Evolutionary conservation across 2,888 invertebrate species (phyloP).

Genomic region (Macrosiphum euphorbiae): DNA sequence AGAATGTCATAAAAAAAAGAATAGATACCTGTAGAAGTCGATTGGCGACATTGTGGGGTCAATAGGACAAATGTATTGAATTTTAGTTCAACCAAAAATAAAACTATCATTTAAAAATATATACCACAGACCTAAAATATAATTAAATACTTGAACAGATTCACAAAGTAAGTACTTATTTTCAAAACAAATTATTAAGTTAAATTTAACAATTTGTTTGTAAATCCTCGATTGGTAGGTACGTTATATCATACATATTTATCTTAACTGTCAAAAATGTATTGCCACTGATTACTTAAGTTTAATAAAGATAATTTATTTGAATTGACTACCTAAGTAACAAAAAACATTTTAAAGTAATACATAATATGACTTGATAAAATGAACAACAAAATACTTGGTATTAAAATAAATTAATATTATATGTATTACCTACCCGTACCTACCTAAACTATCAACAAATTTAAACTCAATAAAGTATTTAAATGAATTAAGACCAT

Average conservation of each 20-base stretch:
- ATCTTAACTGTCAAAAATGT: not conserved
- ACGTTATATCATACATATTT: not conserved
- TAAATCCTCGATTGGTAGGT: not conserved
- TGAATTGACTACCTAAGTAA: not conserved
- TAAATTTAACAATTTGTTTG: not conserved
- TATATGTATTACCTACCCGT: not conserved
- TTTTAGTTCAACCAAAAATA: conserved; percentile 36
- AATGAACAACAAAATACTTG: not conserved
- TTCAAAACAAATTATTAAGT: not conserved
- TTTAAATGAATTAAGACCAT: not conserved
- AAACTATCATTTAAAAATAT: conserved; percentile 25
- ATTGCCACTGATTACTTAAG: not conserved
- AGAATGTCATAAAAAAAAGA: conserved; percentile 17
- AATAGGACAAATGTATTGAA: conserved; percentile 29
- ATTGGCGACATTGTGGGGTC: conserved; percentile 19
- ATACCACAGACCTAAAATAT: not conserved
- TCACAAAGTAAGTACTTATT: not conserved
- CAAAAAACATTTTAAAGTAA: not conserved
- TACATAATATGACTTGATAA: not conserved
- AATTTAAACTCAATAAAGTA: not conserved
- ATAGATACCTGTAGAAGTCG: not conserved
- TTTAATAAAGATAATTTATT: not conserved
- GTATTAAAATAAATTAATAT: not conserved
- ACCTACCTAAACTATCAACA: not conserved
- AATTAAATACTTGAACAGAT: not conserved